A percentile compares a stretch with the other conserved stretches of the same genome.
phyloP scores from a whole-genome alignment of 2,888 invertebrate species.

The Elegia similella region DNA sequence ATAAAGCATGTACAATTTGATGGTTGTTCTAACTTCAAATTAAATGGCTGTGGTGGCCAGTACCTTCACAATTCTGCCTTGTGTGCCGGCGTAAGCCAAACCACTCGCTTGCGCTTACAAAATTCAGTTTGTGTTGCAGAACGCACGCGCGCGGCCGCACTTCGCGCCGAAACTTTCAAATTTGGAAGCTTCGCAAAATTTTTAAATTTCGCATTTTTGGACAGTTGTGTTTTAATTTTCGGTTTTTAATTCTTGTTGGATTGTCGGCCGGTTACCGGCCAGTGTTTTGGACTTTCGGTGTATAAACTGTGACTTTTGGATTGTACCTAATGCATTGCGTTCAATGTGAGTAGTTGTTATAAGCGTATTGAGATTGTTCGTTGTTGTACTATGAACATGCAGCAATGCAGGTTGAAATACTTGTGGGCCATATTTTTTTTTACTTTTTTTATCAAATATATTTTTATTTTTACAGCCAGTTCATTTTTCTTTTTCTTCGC shows the following conservation, averaged over 20 bases:
- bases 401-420: slow-evolving; percentile 2
- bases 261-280: slow-evolving; percentile 36
- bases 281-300: slow-evolving; percentile 42
- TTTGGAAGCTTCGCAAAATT: slow-evolving; percentile 56
- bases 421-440: slow-evolving; percentile 4
- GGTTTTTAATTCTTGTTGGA: slow-evolving; percentile 33
- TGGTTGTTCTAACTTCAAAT: slow-evolving; percentile 38
- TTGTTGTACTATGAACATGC: slow-evolving; percentile 50
- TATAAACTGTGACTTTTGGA: slow-evolving; percentile 61
- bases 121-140: slow-evolving; percentile 74
- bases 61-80: slow-evolving; percentile 68
- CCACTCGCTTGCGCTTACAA: slow-evolving; percentile 70
- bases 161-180: slow-evolving; percentile 70
- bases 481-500: slow-evolving; percentile 16
- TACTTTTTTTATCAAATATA: neutral
- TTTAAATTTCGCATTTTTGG: slow-evolving; percentile 34
- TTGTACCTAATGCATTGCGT: slow-evolving; percentile 69
- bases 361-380: slow-evolving; percentile 64
- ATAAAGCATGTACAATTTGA: slow-evolving; percentile 25
- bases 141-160: slow-evolving; percentile 73
- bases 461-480: neutral
- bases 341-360: slow-evolving; percentile 69
- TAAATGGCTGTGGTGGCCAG: slow-evolving; percentile 45
- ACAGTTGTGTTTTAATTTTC: slow-evolving; percentile 31
- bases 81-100: slow-evolving; percentile 49